phyloP scores from a whole-genome alignment of 2,113 vertebrate species.

The Puffinus mauretanicus region DNA sequence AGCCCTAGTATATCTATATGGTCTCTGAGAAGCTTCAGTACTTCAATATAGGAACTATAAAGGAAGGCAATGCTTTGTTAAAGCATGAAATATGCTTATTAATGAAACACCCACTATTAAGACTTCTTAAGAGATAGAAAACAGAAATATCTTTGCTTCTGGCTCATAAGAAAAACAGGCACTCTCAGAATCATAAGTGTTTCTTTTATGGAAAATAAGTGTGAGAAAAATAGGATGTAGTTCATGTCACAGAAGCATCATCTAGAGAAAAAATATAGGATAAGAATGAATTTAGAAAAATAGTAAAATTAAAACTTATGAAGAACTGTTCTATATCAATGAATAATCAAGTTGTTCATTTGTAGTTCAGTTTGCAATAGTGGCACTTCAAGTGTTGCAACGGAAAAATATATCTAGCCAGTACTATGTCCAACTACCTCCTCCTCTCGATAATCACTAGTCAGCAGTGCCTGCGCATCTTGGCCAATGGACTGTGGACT shows the following conservation, averaged over 20 bases:
- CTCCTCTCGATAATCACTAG: slow-evolving; percentile 79
- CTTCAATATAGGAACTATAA: background rate
- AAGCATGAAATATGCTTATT: background rate
- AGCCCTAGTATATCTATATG: rapidly evolving
- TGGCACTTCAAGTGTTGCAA: slow-evolving; percentile 64
- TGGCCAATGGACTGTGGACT: slow-evolving; percentile 60
- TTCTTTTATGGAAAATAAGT: background rate
- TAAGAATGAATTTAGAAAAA: background rate
- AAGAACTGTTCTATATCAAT: background rate
- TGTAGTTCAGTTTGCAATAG: background rate
- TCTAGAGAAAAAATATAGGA: background rate
- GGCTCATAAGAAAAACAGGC: background rate
- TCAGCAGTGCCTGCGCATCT: slow-evolving; percentile 71
- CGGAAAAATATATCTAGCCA: background rate
- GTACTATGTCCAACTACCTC: slow-evolving; percentile 76
- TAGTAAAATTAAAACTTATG: background rate
- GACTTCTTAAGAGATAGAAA: background rate
- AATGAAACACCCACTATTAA: background rate
- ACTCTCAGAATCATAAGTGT: background rate
- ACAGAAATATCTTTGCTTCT: background rate
- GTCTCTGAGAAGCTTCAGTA: background rate
- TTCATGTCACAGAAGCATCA: background rate
- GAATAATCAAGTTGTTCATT: background rate
- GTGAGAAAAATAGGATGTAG: background rate
- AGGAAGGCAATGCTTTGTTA: background rate